phyloP scores from a whole-genome alignment of 2,888 invertebrate species.

The Clusia tigrina region DNA sequence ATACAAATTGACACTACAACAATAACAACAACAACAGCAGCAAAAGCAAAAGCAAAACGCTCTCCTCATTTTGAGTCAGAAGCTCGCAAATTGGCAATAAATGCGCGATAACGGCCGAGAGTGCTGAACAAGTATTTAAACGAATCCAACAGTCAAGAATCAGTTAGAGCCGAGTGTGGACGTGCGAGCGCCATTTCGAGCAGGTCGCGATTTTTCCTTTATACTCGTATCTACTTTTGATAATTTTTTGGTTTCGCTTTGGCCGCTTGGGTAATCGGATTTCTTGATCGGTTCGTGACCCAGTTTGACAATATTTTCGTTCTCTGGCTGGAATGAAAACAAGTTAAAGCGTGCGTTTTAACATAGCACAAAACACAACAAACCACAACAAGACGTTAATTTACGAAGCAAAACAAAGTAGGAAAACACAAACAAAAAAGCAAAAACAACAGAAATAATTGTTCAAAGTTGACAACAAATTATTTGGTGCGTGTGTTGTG shows the following conservation, averaged over 20 bases:
- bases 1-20: background rate
- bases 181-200: conserved; percentile 31
- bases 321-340: background rate
- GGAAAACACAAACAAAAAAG: background rate
- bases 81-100: conserved; percentile 17
- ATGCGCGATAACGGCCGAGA: conserved; percentile 19
- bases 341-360: background rate
- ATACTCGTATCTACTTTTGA: background rate
- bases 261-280: background rate
- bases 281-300: background rate
- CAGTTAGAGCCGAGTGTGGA: conserved; percentile 47
- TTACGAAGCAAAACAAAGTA: background rate
- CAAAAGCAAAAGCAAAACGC: background rate
- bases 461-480: background rate
- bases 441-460: background rate
- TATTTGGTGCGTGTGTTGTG: background rate
- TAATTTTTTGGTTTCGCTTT: background rate
- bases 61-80: too few relatives aligned
- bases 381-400: background rate
- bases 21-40: background rate
- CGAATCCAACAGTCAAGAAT: conserved; percentile 53
- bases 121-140: conserved; percentile 19
- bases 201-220: background rate
- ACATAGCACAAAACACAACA: background rate
- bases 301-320: background rate